Evolutionary conservation across 2,797 vertebrate species (phyloP), one percentile per base, ranked within the genome.

Genomic region (Artibeus jamaicensis): DNA sequence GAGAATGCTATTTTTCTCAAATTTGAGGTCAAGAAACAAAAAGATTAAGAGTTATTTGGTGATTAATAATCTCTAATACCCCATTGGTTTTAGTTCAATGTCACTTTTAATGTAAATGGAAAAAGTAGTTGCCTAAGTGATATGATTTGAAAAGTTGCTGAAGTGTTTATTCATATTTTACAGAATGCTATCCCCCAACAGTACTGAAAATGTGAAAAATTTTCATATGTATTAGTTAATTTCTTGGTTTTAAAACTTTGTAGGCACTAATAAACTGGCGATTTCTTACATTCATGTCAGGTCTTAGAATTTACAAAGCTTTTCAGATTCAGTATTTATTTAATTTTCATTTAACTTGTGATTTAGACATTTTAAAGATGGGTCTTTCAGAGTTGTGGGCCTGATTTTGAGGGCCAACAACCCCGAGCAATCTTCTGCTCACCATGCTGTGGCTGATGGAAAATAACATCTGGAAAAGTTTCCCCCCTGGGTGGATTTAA

Each of bases 11-110:
- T 77, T 78, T 1, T 5, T 92, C 21, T 46, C 19, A 77, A 42
- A 84, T 46, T 39, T 77, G 77, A 92, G 67, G 29, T 59, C 74
- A 96, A 95, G 48, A 26, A 89, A 73, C 11, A 83, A 76, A 84
- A 16, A 50, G 24, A 76, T 74, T 53, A 42, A 37, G 34, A 87
- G 6, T 65, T 76, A 68, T 39, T 88, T 93, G 29, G 46, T 11
- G 77, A 57, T 34, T 92, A 16, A 34, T 73, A 77, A 55, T 92
- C 29, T 74, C 26, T 9, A 34, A 5, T 70, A 81, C 16, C 9
- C 9, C 16, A 79, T 6, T 82, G 46, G 6, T 77, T 96, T 95
- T 53, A 74, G 4, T 91, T 67, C 78, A 71, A 84, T 71, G 53
- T 6, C 3, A 26, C 2, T 81, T 96, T 94, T 34, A 90, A 88